Base-by-base conservation (phyloP, 37 sponge, comb jelly and placozoan species). In the Lycopodina hypogea region DNA sequence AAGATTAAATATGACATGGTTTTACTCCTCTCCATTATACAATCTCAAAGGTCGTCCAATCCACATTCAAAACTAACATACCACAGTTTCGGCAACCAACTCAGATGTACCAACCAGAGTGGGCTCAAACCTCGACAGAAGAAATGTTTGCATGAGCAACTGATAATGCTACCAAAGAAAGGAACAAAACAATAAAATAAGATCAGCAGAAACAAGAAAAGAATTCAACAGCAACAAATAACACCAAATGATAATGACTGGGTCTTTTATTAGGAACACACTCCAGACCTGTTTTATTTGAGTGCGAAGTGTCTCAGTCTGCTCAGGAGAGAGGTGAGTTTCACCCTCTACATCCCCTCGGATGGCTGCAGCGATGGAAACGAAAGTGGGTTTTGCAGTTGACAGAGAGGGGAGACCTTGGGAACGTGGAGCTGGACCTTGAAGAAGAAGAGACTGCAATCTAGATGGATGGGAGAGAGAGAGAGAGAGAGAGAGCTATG, bases 61-160 rank as follows among this genome's bases (percentile, higher is more conserved):
- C 48, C 48, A 45, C 48, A 45, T 9, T 12, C 48, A 45, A 9
- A 4, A 45, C 48, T 12, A 12, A 45, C 48, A 45, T n/a, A 57
- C 92, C 48, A 92, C 39, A 1, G 92, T 88, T 35, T 92, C 78
- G 17, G 78, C 77, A 30, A 81, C 81, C 3, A 92, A 56, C 52
- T 92, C 85, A 42, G 92, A 69, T 11, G 87, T 50, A 58, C 83
- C 84, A 14, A 81, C 74, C 28, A 92, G 82, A 26, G 85, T 81
- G 7, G 88, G 88, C 38, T 92, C 92, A 63, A 78, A 92, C 33
- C 92, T 42, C 12, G 85, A 35, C 81, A 92, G 61, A 35, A 92
- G 53, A 80, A 92, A 92, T 1, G 88, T 84, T 56, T 92, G 92
- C 78, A 92, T 67, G 24, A 92, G 77, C 26, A 92, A 81, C 78